Evolutionary conservation across 2,888 invertebrate species (phyloP).

Genomic region (Ecdyonurus torrentis): DNA sequence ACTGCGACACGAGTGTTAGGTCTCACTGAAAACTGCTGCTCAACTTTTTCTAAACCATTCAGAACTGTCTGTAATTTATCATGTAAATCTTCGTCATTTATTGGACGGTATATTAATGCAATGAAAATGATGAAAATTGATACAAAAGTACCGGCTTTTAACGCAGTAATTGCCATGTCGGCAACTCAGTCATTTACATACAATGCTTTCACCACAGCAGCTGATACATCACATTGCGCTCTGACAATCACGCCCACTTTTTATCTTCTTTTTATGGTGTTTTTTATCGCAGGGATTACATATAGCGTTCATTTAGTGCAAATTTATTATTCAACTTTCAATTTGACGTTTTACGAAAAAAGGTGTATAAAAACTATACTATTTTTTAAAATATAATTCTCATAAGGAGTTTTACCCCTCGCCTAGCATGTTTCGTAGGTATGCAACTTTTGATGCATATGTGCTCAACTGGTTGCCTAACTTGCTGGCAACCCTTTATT

Average conservation of each 20-base stretch:
- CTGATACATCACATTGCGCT: background rate
- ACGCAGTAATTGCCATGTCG: constrained; percentile 6
- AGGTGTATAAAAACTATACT: too few species aligned
- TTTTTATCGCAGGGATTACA: background rate
- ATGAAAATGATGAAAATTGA: constrained; percentile 22
- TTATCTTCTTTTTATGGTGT: background rate
- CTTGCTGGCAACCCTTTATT: too few species aligned
- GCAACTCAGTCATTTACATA: background rate
- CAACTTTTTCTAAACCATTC: constrained; percentile 26
- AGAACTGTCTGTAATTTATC: constrained; percentile 24
- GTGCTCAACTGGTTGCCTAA: too few species aligned
- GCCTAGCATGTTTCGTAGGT: too few species aligned
- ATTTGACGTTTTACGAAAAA: too few species aligned
- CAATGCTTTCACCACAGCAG: background rate
- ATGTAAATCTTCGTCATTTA: constrained; percentile 21
- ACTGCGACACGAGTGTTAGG: constrained; percentile 51
- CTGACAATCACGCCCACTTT: background rate
- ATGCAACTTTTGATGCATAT: too few species aligned
- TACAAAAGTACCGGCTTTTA: constrained; percentile 21
- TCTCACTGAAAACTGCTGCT: constrained; percentile 26
- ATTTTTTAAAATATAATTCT: too few species aligned
- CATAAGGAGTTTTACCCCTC: too few species aligned
- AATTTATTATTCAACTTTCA: too few species aligned
- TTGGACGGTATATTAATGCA: constrained; percentile 24
- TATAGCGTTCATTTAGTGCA: background rate